A percentile compares a stretch with the other conserved stretches of the same genome.
These are phyloP conservation scores for Urocynchramus pylzowi DNA, from an alignment of 2,113 vertebrate species.

Conservation along the genomic window DNA sequence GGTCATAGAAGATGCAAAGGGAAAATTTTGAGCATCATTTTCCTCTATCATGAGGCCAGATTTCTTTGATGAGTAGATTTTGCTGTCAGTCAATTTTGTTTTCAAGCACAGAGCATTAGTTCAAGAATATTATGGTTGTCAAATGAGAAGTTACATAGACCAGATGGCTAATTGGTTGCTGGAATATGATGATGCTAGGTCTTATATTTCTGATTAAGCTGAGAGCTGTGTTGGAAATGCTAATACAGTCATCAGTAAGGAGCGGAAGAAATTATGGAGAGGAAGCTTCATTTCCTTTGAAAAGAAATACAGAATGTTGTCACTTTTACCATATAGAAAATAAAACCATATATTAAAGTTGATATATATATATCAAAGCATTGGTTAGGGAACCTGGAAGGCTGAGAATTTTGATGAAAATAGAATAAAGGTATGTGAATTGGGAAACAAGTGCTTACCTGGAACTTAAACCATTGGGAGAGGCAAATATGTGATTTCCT, in stretches of 20 bases:
- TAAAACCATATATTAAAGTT: not conserved
- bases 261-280: not conserved
- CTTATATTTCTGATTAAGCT: conserved; percentile 23
- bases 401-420: not conserved
- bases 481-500: not conserved
- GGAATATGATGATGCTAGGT: conserved; percentile 20
- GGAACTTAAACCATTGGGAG: not conserved
- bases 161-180: conserved; percentile 48
- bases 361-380: not conserved
- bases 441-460: not conserved
- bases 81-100: not conserved
- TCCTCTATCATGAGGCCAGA: not conserved
- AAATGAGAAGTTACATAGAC: not conserved
- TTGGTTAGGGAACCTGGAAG: not conserved
- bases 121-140: not conserved
- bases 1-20: not conserved
- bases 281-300: not conserved
- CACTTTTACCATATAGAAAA: not conserved
- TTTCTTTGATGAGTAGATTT: not conserved
- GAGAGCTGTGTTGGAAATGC: conserved; percentile 3
- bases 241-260: not conserved
- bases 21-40: not conserved
- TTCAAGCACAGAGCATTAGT: not conserved
- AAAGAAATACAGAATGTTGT: not conserved
- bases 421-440: not conserved